These are phyloP conservation scores for Clupea harengus DNA, from an alignment of 2,113 vertebrate genomes.

Conservation along the genomic window DNA sequence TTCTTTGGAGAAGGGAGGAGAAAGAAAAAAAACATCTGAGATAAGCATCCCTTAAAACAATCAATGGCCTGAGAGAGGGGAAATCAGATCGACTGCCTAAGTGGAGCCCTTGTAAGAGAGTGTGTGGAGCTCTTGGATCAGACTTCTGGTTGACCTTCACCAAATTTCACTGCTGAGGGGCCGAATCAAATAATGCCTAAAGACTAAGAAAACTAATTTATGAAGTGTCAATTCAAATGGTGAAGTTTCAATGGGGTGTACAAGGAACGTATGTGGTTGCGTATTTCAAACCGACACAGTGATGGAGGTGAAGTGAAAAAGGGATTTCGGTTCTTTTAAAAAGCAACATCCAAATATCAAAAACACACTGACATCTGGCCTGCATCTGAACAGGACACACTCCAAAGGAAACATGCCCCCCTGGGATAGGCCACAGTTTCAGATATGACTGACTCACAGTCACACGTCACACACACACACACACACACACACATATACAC, in stretches of 20 bases:
- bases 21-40: background rate
- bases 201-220: background rate
- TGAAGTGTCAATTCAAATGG: background rate
- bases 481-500: conserved; percentile 22
- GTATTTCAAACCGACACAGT: background rate
- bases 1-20: background rate
- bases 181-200: background rate
- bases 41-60: conserved; percentile 14
- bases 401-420: conserved; percentile 48
- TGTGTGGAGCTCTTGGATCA: background rate
- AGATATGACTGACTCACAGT: background rate
- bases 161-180: background rate
- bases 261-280: background rate
- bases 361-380: conserved; percentile 53
- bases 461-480: background rate
- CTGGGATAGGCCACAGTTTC: conserved; percentile 30
- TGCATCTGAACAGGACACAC: conserved; percentile 32
- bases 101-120: background rate
- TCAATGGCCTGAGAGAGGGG: background rate
- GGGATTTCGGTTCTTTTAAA: conserved; percentile 10
- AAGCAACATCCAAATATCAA: conserved; percentile 45
- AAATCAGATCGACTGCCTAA: background rate
- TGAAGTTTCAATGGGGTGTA: background rate
- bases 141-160: background rate
- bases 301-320: conserved; percentile 25